Conservation (phyloP, 2,797 vertebrate species). For the Dermochelys coriacea region DNA sequence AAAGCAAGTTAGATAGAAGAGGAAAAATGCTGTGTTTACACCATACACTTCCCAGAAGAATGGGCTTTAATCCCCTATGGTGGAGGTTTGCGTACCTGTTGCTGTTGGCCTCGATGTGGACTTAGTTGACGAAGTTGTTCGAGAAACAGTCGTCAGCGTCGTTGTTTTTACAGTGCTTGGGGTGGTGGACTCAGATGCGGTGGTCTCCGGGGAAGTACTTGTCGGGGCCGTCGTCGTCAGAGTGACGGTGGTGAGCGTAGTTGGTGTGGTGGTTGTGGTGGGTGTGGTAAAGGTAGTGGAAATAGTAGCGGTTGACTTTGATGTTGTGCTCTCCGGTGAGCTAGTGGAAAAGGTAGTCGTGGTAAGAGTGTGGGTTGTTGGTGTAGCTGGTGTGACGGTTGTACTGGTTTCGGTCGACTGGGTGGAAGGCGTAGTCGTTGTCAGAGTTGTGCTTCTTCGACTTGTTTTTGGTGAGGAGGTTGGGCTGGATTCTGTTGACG, state of each 20-base stretch:
- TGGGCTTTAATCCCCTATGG: not conserved
- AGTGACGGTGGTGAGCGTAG: not conserved
- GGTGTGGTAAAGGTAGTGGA: not conserved
- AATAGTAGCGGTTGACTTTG: not conserved
- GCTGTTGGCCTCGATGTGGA: not conserved
- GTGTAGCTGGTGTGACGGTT: not conserved
- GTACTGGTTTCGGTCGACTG: too few relatives aligned
- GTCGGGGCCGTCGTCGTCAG: not conserved
- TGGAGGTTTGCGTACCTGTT: not conserved
- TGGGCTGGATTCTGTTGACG: too few relatives aligned
- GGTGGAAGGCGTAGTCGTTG: too few relatives aligned
- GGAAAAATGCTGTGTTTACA: not conserved
- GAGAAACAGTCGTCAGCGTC: not conserved
- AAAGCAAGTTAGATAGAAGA: not conserved
- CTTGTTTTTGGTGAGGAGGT: too few relatives aligned
- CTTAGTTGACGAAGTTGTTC: fast-evolving
- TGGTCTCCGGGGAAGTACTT: fast-evolving
- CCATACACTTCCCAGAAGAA: not conserved
- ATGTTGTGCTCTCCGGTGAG: not conserved
- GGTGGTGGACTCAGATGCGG: not conserved
- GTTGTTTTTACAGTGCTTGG: not conserved
- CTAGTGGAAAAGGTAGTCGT: not conserved
- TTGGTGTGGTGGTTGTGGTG: not conserved
- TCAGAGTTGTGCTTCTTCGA: too few relatives aligned
- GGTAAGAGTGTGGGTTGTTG: not conserved